Evolutionary conservation across 2,113 vertebrate genomes (phyloP), one percentile per base, ranked within the genome.

Genomic region (Pheucticus melanocephalus): DNA sequence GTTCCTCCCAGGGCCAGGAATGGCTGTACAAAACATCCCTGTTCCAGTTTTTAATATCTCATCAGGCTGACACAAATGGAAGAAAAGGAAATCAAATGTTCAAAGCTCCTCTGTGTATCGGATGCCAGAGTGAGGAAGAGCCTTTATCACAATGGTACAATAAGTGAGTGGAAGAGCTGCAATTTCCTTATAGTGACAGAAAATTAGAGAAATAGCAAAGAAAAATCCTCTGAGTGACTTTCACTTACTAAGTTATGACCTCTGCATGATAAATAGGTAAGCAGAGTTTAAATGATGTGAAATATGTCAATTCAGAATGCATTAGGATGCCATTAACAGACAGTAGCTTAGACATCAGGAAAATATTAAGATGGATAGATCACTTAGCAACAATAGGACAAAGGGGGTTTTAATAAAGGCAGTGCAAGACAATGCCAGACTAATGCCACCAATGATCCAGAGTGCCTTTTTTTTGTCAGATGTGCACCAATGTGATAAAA

Each of bases 311-410:
- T 95, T 95, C 92, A 69, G 91, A 96, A 92, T 44, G 86, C 92
- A 96, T 94, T 89, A 95, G 90, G 94, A 96, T 97, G 80, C 89
- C 91, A 94, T 96, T 96, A 96, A 95, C 81, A 91, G 94, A 94
- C 80, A 96, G 87, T 15, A 90, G 86, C 82, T 96, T 86, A 92
- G 94, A 82, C 95, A 94, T 64, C 4, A 21, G 86, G 92, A 94
- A 97, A 97, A 96, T 92, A 97, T 95, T 91, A 95, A 96, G 95
- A 96, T 87, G 94, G 90, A 96, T 94, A 92, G 95, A 94, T 92
- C 95, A 96, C 94, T 96, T 94, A 96, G 86, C 88, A 97, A 95
- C 92, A 95, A 94, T 86, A 75, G 94, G 94, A 96, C 93, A 94
- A 90, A 95, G 90, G 65, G 66, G 88, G 82, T 86, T 96, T 96